Evolutionary conservation across 2,113 vertebrate genomes (phyloP).

Genomic region (Proterorhinus semilunaris): DNA sequence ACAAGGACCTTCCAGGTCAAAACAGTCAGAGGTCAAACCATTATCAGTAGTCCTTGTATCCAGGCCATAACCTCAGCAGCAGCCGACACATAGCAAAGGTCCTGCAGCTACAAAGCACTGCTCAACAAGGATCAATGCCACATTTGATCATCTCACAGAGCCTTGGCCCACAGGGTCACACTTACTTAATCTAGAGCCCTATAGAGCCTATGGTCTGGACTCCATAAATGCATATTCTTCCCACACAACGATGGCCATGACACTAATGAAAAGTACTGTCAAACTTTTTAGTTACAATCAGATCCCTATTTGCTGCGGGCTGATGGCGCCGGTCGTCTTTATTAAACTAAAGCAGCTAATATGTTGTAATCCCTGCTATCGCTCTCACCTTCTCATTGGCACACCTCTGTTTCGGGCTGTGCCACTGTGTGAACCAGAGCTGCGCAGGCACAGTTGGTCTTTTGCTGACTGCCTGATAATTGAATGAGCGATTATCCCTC

Average conservation of each 20-base stretch:
- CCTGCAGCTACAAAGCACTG: slow-evolving; percentile 41
- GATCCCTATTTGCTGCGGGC: slow-evolving; percentile 50
- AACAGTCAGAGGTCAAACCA: slow-evolving; percentile 53
- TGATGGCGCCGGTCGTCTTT: slow-evolving; percentile 58
- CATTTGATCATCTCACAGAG: slow-evolving; percentile 68
- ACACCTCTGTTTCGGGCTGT: slow-evolving; percentile 66
- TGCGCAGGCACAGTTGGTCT: slow-evolving; percentile 75
- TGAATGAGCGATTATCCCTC: slow-evolving; percentile 98
- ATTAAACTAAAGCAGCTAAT: slow-evolving; percentile 78
- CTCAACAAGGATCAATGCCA: slow-evolving; percentile 55
- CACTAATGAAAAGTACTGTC: slow-evolving; percentile 8
- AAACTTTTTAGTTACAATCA: slow-evolving; percentile 37
- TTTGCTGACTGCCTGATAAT: slow-evolving; percentile 93
- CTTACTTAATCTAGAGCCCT: slow-evolving; percentile 41
- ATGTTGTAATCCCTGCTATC: slow-evolving; percentile 81
- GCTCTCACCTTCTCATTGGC: slow-evolving; percentile 74
- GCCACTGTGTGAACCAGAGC: slow-evolving; percentile 62
- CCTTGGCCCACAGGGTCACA: slow-evolving; percentile 61
- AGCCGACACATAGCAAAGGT: slow-evolving; percentile 13
- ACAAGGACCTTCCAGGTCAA: slow-evolving; percentile 47
- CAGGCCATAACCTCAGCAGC: slow-evolving; percentile 51
- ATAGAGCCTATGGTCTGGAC: slow-evolving; percentile 2
- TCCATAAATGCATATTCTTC: slow-evolving; percentile 24
- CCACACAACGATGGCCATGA: slow-evolving; percentile 7
- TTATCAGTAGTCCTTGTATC: slow-evolving; percentile 49